phyloP scores from a whole-genome alignment of 2,797 vertebrate species.

The Cheirogaleus major region DNA sequence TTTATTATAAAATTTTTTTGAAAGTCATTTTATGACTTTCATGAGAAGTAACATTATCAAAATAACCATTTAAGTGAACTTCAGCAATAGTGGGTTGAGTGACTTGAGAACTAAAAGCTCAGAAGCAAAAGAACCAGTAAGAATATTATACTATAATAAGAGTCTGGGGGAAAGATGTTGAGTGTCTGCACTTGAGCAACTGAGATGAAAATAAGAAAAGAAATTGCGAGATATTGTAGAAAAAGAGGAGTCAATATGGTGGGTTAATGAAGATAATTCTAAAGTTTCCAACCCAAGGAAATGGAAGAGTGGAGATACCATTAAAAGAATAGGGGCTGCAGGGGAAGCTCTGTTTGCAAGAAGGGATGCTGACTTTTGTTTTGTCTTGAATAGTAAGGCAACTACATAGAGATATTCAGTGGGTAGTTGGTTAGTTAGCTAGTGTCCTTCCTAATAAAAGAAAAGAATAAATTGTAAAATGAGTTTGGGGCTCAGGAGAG shows the following conservation, averaged over 20 bases:
- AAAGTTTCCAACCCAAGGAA: not conserved
- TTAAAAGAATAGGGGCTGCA: not conserved
- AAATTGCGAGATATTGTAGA: not conserved
- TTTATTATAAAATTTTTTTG: not conserved
- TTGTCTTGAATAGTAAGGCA: not conserved
- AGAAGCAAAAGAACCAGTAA: not conserved
- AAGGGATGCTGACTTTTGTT: not conserved
- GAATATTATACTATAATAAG: too few species aligned
- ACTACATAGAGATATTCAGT: not conserved
- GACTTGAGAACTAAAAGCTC: not conserved
- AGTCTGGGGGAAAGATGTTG: not conserved
- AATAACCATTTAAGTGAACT: not conserved
- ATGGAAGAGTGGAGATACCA: not conserved
- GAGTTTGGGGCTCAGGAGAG: not conserved
- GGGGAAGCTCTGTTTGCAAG: not conserved
- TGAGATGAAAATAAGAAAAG: not conserved
- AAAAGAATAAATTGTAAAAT: not conserved
- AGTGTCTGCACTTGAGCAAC: not conserved
- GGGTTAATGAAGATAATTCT: not conserved
- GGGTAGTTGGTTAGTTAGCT: not conserved
- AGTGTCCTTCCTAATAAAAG: not conserved
- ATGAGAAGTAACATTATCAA: not conserved
- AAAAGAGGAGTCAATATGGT: not conserved
- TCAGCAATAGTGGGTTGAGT: not conserved
- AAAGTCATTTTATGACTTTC: not conserved